Evolutionary conservation across 2,888 invertebrate genomes (phyloP).

Genomic region (Dynastes tityus): DNA sequence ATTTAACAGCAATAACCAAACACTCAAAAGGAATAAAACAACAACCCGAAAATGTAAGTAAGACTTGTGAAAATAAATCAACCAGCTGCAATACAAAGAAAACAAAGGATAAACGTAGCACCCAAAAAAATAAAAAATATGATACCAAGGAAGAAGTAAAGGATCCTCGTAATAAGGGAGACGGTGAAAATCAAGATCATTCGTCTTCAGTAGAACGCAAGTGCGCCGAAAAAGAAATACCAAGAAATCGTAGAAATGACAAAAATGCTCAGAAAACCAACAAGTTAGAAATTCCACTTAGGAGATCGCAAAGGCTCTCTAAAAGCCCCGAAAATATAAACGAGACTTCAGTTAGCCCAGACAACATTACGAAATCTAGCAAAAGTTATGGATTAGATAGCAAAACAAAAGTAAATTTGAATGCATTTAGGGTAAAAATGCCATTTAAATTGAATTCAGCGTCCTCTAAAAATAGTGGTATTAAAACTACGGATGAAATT

Average conservation of each 20-base stretch:
- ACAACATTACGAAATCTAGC: not conserved
- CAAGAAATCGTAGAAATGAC: not conserved
- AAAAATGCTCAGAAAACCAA: not conserved
- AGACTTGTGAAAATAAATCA: not conserved
- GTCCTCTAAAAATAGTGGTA: not conserved
- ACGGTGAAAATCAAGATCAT: not conserved
- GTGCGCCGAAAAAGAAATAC: not conserved
- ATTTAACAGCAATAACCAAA: no score
- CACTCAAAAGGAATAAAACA: no score
- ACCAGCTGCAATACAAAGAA: not conserved
- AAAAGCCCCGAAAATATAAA: slow-evolving; percentile 1
- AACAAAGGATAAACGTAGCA: slow-evolving; percentile 54
- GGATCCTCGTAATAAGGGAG: not conserved
- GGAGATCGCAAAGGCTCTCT: slow-evolving; percentile 1
- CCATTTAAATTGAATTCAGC: slow-evolving; percentile 2
- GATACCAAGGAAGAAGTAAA: not conserved
- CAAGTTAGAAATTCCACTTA: not conserved
- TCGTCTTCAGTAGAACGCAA: not conserved
- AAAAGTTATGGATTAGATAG: not conserved
- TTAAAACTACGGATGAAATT: not conserved
- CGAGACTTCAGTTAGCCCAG: no score
- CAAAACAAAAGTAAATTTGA: slow-evolving; percentile 18
- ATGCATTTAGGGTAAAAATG: not conserved
- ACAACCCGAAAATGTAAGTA: not conserved
- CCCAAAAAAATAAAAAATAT: slow-evolving; percentile 52